Base-by-base conservation (phyloP, 2,797 vertebrate genomes). In the Coendou prehensilis region DNA sequence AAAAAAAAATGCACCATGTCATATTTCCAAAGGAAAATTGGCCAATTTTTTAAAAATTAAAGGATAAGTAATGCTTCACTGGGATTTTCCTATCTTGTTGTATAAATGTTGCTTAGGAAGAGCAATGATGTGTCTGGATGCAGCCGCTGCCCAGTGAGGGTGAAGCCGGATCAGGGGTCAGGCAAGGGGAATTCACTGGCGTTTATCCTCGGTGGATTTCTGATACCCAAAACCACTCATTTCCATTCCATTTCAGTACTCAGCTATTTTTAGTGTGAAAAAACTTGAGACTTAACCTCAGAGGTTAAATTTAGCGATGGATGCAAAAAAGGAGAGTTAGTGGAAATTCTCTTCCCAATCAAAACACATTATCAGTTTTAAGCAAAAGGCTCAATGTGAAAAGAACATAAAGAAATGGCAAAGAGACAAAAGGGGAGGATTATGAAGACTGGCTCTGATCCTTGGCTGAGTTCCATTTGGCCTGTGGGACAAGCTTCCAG, bases 181-280 rank as follows among this genome's bases (percentile, higher is more conserved):
- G 73, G 59, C 23, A 30, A 87, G 26, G 33, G 45, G 33, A 82
- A 82, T 30, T 87, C 85, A 23, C 13, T 78, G 76, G 78, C 83
- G 54, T 94, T 69, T 50, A 45, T 28, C 9, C 4, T 52, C 22
- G 5, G 7, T n/a, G 26, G 41, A 37, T 59, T 92, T 91, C 67
- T 84, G 84, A 89, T 87, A 47, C n/a, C 9, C 37, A 30, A 93
- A 94, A 82, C 75, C 81, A 75, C 63, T 94, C 47, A 52, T 47
- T 83, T 89, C 76, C 9, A 45, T 61, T 89, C 26, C 33, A n/a
- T 75, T 95, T 89, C 45, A 81, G 52, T 28, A 26, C 30, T 33
- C 30, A 79, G 89, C 95, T 92, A 97, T 97, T 96, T 96, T 94
- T 94, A 96, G 89, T 78, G 54, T 45, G 93, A 91, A 93, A 89